Base-by-base conservation (phyloP, 2,888 invertebrate species). In the Ornithoptera priamus region DNA sequence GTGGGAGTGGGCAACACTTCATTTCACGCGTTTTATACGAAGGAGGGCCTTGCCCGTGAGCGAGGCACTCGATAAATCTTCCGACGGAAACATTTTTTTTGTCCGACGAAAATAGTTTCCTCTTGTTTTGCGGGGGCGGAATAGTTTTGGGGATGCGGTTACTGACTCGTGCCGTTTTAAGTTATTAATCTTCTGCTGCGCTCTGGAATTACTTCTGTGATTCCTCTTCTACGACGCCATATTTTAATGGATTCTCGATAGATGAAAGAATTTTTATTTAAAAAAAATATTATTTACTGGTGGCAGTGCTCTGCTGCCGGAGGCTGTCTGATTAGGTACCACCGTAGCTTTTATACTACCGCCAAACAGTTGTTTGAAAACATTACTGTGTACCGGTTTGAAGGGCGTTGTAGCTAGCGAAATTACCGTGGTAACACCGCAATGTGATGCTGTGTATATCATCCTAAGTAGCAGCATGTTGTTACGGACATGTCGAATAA, bases 61-160 rank as follows among this genome's bases (percentile, higher is more conserved):
- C 84, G 82, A 84, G 86, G 81, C 81, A 77, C 77, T 77, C 82
- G 80, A 89, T 92, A 92, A 92, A 92, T 92, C 92, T 90, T 85
- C 72, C 75, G 77, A 82, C 87, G 90, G 89, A 91, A 86, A 86
- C 86, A 86, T 87, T 91, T 92, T 86, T 39, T 92, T 91, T 90
- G 89, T 89, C 82, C 85, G 87, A 85, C 85, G 84, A 88, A 90
- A 91, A 91, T 91, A 90, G 90, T 91, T 90, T 90, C 87, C 90
- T 89, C 85, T 84, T 87, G 86, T 89, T 89, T 75, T 73, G 80
- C 79, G 79, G 76, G 75, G 73, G 69, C 76, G 74, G 75, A 82
- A 81, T 83, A 85, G 83, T 84, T 79, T 75, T 73, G 80, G 80
- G 79, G 76, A 75, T 74, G 69, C 76, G 74, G 75, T 77, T 73